Evolutionary conservation across 53 echinoderm and acorn worm species (phyloP), one percentile per base, ranked within the genome.

Genomic region (Crossaster papposus): DNA sequence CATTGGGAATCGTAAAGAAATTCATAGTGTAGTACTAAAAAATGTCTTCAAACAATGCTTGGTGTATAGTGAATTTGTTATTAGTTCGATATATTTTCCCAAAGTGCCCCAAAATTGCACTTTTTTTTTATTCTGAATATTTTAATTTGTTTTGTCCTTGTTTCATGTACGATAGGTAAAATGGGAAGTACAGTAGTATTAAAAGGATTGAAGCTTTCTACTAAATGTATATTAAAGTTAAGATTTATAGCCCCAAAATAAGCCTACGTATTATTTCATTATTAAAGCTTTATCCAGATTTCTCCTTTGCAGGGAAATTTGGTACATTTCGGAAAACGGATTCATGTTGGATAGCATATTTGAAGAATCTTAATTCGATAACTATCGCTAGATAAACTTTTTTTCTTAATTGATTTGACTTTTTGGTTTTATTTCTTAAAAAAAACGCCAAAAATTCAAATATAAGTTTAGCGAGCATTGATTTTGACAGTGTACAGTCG

Each of bases 1-100:
- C 23, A 6, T 31, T 14, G 14, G 31, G 53, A n/a, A 20, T 23
- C 52, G 12, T 14, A 70, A 34, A 36, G 36, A 35, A 51, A 55
- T 29, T 36, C 29, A 34, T 54, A 58, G 76, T 24, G 23, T 87
- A 87, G 87, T 87, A 87, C 87, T 87, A 87, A 87, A 82, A 72
- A 65, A 37, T 70, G 65, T 31, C 52, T 36, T 71, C 30, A 36
- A 77, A n/a, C 76, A 72, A 72, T 76, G 26, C 65, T 29, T 87
- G 87, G n/a, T 77, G 77, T 87, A 87, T 54, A 87, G 77, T 87
- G 34, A 76, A 34, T 53, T 14, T 64, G 20, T 36, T 24, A 18
- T 54, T n/a, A n/a, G n/a, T 79, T 79, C 11, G 22, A 24, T 29
- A 72, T 53, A 54, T 72, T 85, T 31, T 72, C 73, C 10, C n/a